Conservation (phyloP, 2,113 vertebrate genomes). For the Catharus minimus region DNA sequence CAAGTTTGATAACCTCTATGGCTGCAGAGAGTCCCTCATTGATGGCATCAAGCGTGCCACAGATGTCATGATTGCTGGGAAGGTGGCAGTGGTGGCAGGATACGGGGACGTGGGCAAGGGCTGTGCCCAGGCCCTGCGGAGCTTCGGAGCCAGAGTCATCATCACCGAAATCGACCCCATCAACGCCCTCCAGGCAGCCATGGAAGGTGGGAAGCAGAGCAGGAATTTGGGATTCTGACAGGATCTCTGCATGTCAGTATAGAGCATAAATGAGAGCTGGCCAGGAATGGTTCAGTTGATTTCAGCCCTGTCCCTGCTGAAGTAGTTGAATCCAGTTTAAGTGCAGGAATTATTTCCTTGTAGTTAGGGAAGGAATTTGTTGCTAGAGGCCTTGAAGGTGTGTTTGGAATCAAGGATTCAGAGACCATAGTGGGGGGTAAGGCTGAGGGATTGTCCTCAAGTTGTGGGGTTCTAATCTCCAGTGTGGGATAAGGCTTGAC, state of each 20-base stretch:
- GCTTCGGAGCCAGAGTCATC: conserved; percentile 93
- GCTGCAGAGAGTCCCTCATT: conserved; percentile 96
- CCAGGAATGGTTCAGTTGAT: background rate
- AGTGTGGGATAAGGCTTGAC: background rate
- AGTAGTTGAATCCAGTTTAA: background rate
- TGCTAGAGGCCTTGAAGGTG: background rate
- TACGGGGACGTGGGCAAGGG: conserved; percentile 97
- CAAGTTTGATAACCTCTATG: conserved; percentile 98
- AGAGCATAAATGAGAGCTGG: background rate
- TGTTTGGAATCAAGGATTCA: background rate
- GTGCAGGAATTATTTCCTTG: background rate
- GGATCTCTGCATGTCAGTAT: background rate
- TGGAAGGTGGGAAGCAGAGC: conserved; percentile 85
- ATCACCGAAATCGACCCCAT: conserved; percentile 96
- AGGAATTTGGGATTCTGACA: accelerated
- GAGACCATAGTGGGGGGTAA: background rate
- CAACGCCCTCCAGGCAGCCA: conserved; percentile 94
- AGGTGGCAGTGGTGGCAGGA: conserved; percentile 94
- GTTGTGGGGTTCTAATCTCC: background rate
- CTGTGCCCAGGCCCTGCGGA: conserved; percentile 91
- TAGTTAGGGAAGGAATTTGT: background rate
- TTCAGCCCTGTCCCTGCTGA: background rate
- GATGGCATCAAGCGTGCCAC: conserved; percentile 98
- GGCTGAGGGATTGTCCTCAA: background rate
- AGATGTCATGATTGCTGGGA: conserved; percentile 97